These are phyloP conservation scores for Nylanderia fulva DNA, from an alignment of 1,140 invertebrate genomes.

Conservation along the genomic window DNA sequence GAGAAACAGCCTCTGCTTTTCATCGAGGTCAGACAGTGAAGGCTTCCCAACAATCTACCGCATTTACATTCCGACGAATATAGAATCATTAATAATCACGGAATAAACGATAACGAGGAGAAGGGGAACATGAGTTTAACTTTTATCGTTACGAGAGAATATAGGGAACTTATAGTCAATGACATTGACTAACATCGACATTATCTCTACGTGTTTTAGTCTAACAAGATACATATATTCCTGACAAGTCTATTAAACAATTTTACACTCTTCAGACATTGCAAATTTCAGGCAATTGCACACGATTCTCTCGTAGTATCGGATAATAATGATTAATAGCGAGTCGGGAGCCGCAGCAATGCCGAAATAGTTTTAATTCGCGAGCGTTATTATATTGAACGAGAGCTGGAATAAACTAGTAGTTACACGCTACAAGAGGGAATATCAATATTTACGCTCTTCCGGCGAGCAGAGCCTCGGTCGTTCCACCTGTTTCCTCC, in stretches of 20 bases:
- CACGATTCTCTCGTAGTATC: background rate
- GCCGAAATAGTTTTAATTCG: constrained; percentile 17
- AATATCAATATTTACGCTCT: constrained; percentile 85
- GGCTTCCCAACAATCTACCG: constrained; percentile 23
- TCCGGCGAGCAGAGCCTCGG: constrained; percentile 65
- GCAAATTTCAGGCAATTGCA: background rate
- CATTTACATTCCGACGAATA: constrained; percentile 48
- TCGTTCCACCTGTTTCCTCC: constrained; percentile 80
- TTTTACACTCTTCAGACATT: background rate
- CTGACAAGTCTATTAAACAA: background rate
- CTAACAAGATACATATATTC: constrained; percentile 16
- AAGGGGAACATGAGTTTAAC: constrained; percentile 25
- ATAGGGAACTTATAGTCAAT: background rate
- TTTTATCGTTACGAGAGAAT: constrained; percentile 12
- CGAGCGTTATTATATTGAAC: constrained; percentile 17
- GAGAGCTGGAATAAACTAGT: constrained; percentile 45
- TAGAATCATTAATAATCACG: constrained; percentile 46
- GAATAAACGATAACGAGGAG: background rate
- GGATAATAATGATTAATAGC: background rate
- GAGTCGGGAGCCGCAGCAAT: too few species aligned
- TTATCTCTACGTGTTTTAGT: constrained; percentile 5
- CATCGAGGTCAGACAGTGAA: constrained; percentile 33
- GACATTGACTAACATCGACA: constrained; percentile 25
- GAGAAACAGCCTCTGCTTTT: constrained; percentile 4
- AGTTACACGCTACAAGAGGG: constrained; percentile 70